Evolutionary conservation across 2,888 invertebrate genomes (phyloP), one percentile per base, ranked within the genome.

Genomic region (Torymus texanus): DNA sequence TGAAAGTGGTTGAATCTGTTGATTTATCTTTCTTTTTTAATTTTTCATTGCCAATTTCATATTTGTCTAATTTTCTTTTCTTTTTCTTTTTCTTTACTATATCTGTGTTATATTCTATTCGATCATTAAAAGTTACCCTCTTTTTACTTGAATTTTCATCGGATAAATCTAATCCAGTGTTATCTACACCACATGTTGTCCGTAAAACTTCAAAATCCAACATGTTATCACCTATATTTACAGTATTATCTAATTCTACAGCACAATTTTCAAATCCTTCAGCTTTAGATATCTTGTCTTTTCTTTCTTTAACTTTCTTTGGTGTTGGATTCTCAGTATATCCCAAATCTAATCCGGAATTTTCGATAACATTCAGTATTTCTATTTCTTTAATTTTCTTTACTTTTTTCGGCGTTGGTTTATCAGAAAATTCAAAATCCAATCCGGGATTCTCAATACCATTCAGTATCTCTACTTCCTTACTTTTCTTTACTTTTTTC

Each of bases 51-150:
- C 87, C 86, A 12, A 90, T 86, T 78, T 90, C 89, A 74, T 87
- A 90, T 83, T 87, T 89, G 76, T 90, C 89, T 14, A 90, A 82
- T 8, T 86, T 88, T 16, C 78, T 84, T 72, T 86, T 88, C 14
- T 81, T 80, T 50, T 85, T 85, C 61, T 84, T 86, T 16, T 85
- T 87, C 16, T 84, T 85, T 3, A 73, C 68, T 0, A 73, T 80
- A 82, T 88, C 88, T 0, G 84, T 86, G 62, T 85, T 87, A 66
- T 86, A 90, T 73, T 90, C 88, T 8, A 90, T 81, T 16, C 85
- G 85, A 75, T 90, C 87, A 74, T 88, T 89, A 77, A 90, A 90
- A 21, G 88, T 89, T 3, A 90, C 90, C n/a, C 87, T 84, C 76
- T 85, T 89, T 55, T 88, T 89, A 2, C 84, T 84, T 14, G 63